These are phyloP conservation scores for Nemoura dubitans DNA, from an alignment of 2,888 invertebrate species.

Conservation along the genomic window DNA sequence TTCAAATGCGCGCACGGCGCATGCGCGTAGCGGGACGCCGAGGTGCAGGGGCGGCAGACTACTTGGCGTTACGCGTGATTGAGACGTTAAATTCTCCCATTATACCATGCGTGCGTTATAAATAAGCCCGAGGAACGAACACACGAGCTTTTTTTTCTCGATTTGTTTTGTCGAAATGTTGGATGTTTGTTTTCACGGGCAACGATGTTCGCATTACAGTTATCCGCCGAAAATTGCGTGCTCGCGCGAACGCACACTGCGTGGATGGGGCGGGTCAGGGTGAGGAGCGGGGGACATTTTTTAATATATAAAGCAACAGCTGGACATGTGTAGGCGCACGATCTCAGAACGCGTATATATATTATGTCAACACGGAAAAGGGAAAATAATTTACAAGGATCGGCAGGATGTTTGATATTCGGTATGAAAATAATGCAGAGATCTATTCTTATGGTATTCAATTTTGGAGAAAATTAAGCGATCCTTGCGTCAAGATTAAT, in stretches of 20 bases:
- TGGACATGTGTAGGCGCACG: not conserved
- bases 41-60: not conserved
- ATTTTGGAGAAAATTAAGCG: not conserved
- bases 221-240: not conserved
- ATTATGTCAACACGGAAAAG: not conserved
- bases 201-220: not conserved
- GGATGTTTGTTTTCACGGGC: not conserved
- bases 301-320: not conserved
- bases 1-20: not conserved
- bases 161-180: not conserved
- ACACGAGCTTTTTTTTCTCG: not conserved
- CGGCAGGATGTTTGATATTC: not conserved
- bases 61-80: not conserved
- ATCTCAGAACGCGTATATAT: not conserved
- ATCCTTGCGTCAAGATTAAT: not conserved
- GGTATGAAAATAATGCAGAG: not conserved
- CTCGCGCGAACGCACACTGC: not conserved
- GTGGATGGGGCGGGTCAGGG: not conserved
- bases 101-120: not conserved
- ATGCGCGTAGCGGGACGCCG: not conserved
- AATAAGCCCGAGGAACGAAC: not conserved
- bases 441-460: not conserved
- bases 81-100: not conserved
- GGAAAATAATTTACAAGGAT: no score
- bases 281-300: not conserved